These are phyloP conservation scores for Montipora cactus DNA, from an alignment of 64 coral and sea anemone species.

Conservation along the genomic window DNA sequence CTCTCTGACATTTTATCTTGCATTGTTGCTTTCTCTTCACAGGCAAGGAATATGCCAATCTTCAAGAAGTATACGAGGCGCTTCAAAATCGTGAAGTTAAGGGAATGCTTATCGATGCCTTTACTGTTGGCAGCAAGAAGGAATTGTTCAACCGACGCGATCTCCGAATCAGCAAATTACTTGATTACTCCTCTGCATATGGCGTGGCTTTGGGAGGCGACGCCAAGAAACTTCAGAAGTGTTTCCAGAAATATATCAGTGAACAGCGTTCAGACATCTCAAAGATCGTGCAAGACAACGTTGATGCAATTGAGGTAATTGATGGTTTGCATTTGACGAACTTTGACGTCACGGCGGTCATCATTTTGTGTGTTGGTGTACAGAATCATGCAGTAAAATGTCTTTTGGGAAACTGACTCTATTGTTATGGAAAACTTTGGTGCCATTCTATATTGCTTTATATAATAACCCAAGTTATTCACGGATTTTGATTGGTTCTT, in stretches of 20 bases:
- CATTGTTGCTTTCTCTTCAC: background rate
- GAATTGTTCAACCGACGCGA: slow-evolving; percentile 78
- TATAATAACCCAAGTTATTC: too few species aligned
- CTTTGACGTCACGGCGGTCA: too few species aligned
- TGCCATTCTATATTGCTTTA: too few species aligned
- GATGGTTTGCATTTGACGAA: background rate
- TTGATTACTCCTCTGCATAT: slow-evolving; percentile 78
- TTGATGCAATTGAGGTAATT: slow-evolving; percentile 72
- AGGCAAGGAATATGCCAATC: slow-evolving; percentile 85
- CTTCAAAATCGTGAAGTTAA: slow-evolving; percentile 77
- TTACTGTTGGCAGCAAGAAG: slow-evolving; percentile 76
- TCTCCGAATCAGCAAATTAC: slow-evolving; percentile 75
- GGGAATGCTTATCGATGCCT: slow-evolving; percentile 79
- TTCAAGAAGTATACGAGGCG: slow-evolving; percentile 78
- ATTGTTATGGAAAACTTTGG: too few species aligned
- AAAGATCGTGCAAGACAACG: slow-evolving; percentile 62
- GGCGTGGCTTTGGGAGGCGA: slow-evolving; percentile 83
- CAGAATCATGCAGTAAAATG: too few species aligned
- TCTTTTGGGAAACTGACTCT: too few species aligned
- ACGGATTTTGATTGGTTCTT: too few species aligned
- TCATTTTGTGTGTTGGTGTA: too few species aligned
- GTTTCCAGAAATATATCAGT: slow-evolving; percentile 77
- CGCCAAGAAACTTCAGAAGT: slow-evolving; percentile 77
- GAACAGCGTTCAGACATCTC: slow-evolving; percentile 79
- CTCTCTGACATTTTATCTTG: background rate